Base-by-base conservation (phyloP, 2,113 vertebrate species). In the Cynoglossus semilaevis region DNA sequence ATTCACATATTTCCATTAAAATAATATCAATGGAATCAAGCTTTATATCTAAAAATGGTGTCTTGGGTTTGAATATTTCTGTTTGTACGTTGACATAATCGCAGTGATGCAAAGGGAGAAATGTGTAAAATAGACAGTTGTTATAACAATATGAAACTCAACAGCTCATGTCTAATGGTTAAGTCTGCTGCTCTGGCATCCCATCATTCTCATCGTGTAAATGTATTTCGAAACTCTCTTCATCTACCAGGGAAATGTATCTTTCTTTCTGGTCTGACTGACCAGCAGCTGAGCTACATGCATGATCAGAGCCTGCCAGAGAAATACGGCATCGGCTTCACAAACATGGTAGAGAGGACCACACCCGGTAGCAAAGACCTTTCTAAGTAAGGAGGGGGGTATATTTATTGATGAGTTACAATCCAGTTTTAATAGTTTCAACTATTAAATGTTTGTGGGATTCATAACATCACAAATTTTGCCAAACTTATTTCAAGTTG, bases 321-420 rank as follows among this genome's bases (percentile, higher is more conserved):
- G 65, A 94, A 90, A 37, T 97, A 98, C 0, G 91, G 94, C 15
- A 99, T 99, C 50, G 97, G 97, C 43, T 97, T 99, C 80, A 99
- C 96, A 79, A 98, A 99, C 66, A 99, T 99, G 95, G 97, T 99
- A 40, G 97, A 98, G 80, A 93, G 97, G 82, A 99, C 97, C 5
- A 99, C 96, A 1, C 97, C 97, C 15, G 95, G 96, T 58, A 98
- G 97, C 89, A 99, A 99, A 76, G 97, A 99, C 70, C 93, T 99
- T 8, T 93, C 94, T 80, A 99, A 92, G 97, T 98, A 40, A 77
- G 34, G 43, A 9, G 1, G 1, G 18, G 15, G 15, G n/a, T 14
- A n/a, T n/a, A n/a, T n/a, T n/a, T n/a, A n/a, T n/a, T n/a, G n/a
- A n/a, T n/a, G n/a, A n/a, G n/a, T n/a, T n/a, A n/a, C n/a, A n/a